Percentiles rank a stretch among this genome's conserved stretches.
Evolutionary conservation across 2,888 invertebrate genomes (phyloP).

Genomic region (Eretmocerus hayati): DNA sequence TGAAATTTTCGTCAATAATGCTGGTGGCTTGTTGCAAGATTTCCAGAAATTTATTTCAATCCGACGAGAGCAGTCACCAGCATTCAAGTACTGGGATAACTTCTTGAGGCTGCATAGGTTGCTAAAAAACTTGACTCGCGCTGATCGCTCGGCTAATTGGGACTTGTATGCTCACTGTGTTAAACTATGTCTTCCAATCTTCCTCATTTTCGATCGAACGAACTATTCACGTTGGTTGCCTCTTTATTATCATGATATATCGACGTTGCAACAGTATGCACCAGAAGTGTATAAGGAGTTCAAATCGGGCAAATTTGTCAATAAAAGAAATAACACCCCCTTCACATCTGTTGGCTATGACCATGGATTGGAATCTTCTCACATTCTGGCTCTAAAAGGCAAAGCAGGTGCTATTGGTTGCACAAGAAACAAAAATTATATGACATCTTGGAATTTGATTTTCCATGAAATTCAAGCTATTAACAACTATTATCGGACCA

Average conservation of each 20-base stretch:
- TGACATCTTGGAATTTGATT: slow-evolving; percentile 2
- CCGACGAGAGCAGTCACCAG: neutral
- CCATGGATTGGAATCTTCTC: slow-evolving; percentile 13
- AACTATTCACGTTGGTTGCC: neutral
- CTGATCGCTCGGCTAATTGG: neutral
- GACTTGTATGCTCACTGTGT: neutral
- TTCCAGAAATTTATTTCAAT: neutral
- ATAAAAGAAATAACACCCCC: slow-evolving; percentile 2
- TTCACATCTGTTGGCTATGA: slow-evolving; percentile 10
- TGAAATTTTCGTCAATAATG: neutral
- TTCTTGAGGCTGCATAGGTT: neutral
- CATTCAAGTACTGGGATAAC: neutral
- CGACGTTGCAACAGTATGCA: neutral
- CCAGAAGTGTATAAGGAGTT: neutral
- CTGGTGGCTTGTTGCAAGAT: neutral
- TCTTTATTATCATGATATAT: neutral
- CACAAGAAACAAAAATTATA: slow-evolving; percentile 4
- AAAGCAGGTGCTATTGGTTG: slow-evolving; percentile 6
- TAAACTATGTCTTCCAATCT: neutral
- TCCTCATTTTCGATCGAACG: neutral
- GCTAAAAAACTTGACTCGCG: neutral
- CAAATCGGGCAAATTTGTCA: neutral
- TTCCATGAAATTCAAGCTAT: neutral
- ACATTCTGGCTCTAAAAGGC: slow-evolving; percentile 10
- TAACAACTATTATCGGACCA: slow-evolving; percentile 3